A percentile compares a stretch with the other conserved stretches of the same genome.
phyloP scores from a whole-genome alignment of 2,113 vertebrate genomes.

The Leptodactylus fuscus region DNA sequence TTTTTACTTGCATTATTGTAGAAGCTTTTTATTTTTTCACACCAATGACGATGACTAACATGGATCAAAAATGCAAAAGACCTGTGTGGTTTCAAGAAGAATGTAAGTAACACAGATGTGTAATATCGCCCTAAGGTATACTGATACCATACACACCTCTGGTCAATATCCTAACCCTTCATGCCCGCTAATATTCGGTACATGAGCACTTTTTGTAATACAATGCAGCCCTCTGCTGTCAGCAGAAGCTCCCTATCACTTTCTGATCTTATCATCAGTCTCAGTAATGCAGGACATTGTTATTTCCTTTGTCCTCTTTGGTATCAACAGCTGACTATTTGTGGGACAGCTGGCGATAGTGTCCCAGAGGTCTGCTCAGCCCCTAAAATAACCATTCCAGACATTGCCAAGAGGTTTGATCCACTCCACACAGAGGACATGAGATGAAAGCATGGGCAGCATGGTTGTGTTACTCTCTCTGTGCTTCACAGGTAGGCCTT shows the following conservation, averaged over 20 bases:
- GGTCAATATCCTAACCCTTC: background rate
- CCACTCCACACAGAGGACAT: constrained; percentile 37
- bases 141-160: background rate
- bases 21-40: no score
- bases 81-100: no score
- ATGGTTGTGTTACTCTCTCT: constrained; percentile 38
- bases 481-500: constrained; percentile 48
- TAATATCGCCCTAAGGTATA: no score
- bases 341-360: constrained; percentile 69
- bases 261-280: background rate
- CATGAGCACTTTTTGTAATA: background rate
- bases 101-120: no score
- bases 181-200: background rate
- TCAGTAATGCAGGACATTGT: constrained; percentile 54
- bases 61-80: no score
- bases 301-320: constrained; percentile 56
- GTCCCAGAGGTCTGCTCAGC: constrained; percentile 40
- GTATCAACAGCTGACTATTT: constrained; percentile 71
- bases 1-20: no score
- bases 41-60: no score
- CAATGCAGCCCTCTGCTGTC: constrained; percentile 37
- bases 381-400: constrained; percentile 60
- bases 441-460: constrained; percentile 46
- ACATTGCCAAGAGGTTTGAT: constrained; percentile 50
- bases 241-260: constrained; percentile 15